Evolutionary conservation across 2,888 invertebrate species (phyloP), one percentile per base, ranked within the genome.

Genomic region (Agonum fuliginosum): DNA sequence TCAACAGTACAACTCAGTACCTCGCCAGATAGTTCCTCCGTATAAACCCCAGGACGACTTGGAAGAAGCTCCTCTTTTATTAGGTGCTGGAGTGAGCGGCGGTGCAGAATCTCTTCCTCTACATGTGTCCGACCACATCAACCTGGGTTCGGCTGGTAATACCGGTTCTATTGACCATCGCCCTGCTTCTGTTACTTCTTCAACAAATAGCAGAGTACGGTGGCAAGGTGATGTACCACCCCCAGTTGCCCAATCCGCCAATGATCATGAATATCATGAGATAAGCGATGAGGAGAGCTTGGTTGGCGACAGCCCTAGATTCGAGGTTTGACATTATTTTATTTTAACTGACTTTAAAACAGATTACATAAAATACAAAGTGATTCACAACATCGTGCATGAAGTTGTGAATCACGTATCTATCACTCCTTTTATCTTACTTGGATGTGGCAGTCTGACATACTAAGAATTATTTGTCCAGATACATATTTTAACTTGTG

Each of bases 11-110:
- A 91, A 91, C 79, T 92, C 94, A 87, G 91, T 97, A 78, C 97
- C 97, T 27, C 92, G 95, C 27, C 97, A 97, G 87, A 91, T 97
- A 19, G 96, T 96, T 34, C 93, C 95, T 5, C 96, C 96, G 0
- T 97, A 95, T 86, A 94, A 95, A 83, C 96, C 96, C 0, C 95
- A 95, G 14, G 95, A 95, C 83, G 96, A 96, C 83, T 86, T 92
- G 81, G 93, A 93, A 82, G 92, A 92, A 82, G 90, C 92, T 34
- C 93, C 93, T 0, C 85, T 93, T 8, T 87, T 93, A 78, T 34
- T 51, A 22, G 46, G 34, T 3, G 34, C 51, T 24, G 54, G 34
- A 8, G 88, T 89, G 80, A 90, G 91, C 0, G 86, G 87, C 24
- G 37, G 87, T 87, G 17, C 87, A 86, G 34, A 87, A 87, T 80